A percentile compares a stretch with the other conserved stretches of the same genome.
These are phyloP conservation scores for Rhinatrema bivittatum DNA, from an alignment of 2,797 vertebrate genomes.

Conservation along the genomic window DNA sequence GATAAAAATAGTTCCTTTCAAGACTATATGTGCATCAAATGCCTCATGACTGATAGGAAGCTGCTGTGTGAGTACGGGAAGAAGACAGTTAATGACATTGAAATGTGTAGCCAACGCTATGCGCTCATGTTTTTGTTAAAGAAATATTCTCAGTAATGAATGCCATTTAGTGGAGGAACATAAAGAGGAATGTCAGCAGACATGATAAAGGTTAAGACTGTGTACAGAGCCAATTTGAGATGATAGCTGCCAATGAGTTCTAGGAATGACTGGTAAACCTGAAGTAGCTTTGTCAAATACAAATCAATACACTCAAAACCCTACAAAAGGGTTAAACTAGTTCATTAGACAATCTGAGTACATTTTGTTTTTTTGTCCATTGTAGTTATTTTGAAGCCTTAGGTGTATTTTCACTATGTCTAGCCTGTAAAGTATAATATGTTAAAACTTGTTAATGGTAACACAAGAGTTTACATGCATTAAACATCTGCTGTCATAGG, in stretches of 20 bases:
- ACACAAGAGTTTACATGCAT: no score
- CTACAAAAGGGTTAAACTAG: no score
- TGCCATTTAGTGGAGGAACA: not conserved
- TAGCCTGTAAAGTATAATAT: no score
- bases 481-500: no score
- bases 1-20: not conserved
- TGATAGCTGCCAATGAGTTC: not conserved
- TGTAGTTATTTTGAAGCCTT: no score
- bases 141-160: not conserved
- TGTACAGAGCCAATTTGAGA: not conserved
- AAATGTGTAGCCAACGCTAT: not conserved
- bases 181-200: not conserved
- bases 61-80: not conserved
- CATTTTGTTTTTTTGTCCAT: no score
- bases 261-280: conserved; percentile 1
- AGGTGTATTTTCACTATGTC: no score
- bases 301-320: not conserved
- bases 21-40: not conserved
- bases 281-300: not conserved
- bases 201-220: not conserved
- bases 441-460: no score
- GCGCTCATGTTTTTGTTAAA: not conserved
- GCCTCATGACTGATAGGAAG: conserved; percentile 8
- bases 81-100: not conserved
- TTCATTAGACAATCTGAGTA: no score